phyloP scores from a whole-genome alignment of 1,140 invertebrate species.

The Drosophila eugracilis region DNA sequence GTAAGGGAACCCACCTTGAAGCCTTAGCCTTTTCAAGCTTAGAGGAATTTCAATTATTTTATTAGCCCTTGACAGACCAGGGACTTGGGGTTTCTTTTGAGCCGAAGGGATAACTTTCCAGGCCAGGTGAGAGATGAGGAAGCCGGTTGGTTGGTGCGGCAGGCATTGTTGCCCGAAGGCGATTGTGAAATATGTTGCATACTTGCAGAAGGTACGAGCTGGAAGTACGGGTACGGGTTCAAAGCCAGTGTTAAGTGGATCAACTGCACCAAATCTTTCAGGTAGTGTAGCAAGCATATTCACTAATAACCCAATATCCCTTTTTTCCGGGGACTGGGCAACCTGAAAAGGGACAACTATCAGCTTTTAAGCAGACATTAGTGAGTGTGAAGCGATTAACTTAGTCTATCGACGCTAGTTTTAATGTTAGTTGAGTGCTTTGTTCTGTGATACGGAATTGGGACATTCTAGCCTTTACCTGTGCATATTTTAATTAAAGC shows the following conservation, averaged over 20 bases:
- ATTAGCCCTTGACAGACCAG: constrained; percentile 71
- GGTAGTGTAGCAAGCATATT: constrained; percentile 76
- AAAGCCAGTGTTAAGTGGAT: constrained; percentile 42
- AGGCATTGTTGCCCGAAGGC: constrained; percentile 72
- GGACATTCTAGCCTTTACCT: constrained; percentile 69
- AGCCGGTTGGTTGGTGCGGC: constrained; percentile 36
- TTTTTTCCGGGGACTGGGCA: constrained; percentile 51
- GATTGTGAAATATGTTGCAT: constrained; percentile 79
- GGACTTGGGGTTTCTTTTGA: constrained; percentile 55
- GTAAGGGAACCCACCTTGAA: constrained; percentile 1
- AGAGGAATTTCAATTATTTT: constrained; percentile 81
- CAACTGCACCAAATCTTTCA: constrained; percentile 75
- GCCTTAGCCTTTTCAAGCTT: constrained; percentile 54
- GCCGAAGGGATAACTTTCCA: constrained; percentile 60
- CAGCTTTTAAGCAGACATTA: background rate
- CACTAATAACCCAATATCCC: constrained; percentile 81
- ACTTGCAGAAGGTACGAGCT: constrained; percentile 31
- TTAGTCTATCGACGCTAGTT: constrained; percentile 62
- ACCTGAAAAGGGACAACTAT: constrained; percentile 58
- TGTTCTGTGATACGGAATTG: constrained; percentile 44
- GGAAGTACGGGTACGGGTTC: background rate
- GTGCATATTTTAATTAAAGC: constrained; percentile 80
- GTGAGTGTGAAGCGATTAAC: background rate
- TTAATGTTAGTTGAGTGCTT: constrained; percentile 79
- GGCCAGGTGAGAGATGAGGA: constrained; percentile 64